These are phyloP conservation scores for Phasianus colchicus DNA, from an alignment of 2,113 vertebrate genomes.

Conservation along the genomic window DNA sequence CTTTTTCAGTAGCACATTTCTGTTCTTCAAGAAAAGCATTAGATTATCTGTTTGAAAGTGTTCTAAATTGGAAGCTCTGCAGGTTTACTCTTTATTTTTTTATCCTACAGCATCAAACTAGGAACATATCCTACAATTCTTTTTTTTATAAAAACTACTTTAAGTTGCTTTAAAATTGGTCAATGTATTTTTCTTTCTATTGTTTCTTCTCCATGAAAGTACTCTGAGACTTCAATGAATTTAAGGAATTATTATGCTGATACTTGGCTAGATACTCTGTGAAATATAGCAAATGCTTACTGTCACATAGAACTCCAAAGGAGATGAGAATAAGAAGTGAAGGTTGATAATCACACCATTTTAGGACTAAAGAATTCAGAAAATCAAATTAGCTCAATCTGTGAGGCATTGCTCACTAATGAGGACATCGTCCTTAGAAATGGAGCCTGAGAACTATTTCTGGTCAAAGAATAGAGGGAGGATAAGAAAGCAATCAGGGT, in stretches of 20 bases:
- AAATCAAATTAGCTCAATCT: neutral
- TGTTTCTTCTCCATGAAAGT: neutral
- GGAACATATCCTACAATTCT: neutral
- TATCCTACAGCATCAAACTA: conserved; percentile 2
- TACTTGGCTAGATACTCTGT: neutral
- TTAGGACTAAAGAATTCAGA: neutral
- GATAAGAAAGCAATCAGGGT: neutral
- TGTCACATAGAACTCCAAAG: neutral
- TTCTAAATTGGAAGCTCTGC: conserved; percentile 57
- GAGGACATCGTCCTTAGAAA: neutral
- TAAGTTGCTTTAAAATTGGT: neutral
- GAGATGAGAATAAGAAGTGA: neutral
- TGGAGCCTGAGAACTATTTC: neutral
- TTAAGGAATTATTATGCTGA: neutral
- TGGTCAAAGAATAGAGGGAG: neutral
- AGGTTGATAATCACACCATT: neutral
- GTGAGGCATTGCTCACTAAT: neutral
- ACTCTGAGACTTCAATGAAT: neutral
- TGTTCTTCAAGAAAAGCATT: conserved; percentile 51
- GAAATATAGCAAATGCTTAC: neutral
- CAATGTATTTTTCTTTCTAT: neutral
- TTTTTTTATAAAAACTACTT: conserved; percentile 26
- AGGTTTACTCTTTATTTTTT: conserved; percentile 16
- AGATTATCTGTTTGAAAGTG: conserved; percentile 46
- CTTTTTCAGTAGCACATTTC: conserved; percentile 3